A percentile compares a stretch with the other conserved stretches of the same genome.
Evolutionary conservation across 2,888 invertebrate species (phyloP).

Genomic region (Acleris cristana): DNA sequence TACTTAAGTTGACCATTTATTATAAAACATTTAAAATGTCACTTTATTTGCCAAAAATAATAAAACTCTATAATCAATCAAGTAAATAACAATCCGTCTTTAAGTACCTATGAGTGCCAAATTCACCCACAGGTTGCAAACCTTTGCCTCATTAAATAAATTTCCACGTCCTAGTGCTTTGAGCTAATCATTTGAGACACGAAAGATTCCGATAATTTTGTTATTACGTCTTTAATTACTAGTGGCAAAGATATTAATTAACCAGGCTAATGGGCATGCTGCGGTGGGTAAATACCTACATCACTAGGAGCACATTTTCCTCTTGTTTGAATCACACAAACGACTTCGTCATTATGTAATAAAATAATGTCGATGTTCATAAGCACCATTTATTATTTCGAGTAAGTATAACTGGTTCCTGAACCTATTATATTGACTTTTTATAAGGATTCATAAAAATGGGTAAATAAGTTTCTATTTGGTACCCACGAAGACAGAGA

Average conservation of each 20-base stretch:
- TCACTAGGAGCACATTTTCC: constrained; percentile 44
- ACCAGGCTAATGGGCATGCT: constrained; percentile 25
- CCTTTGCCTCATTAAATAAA: constrained; percentile 19
- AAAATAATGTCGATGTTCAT: no score
- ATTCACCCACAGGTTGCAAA: background rate
- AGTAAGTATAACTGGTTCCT: no score
- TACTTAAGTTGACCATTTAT: no score
- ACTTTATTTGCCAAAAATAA: background rate
- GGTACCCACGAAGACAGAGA: no score
- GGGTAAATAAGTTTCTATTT: no score
- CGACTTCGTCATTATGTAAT: constrained; percentile 3
- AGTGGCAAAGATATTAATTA: constrained; percentile 37
- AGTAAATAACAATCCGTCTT: background rate
- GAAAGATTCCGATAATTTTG: constrained; percentile 56
- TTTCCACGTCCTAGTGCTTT: constrained; percentile 21
- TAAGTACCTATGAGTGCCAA: background rate
- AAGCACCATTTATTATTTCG: no score
- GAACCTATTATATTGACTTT: no score
- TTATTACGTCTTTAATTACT: constrained; percentile 49
- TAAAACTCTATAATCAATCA: background rate
- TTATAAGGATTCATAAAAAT: no score
- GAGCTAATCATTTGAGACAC: constrained; percentile 47
- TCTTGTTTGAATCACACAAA: constrained; percentile 44
- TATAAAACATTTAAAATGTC: no score
- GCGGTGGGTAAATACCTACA: constrained; percentile 20